Percentiles rank a stretch among this genome's conserved stretches.
Conservation (phyloP, 1,140 invertebrate genomes). For the Brachystomella parvula region DNA sequence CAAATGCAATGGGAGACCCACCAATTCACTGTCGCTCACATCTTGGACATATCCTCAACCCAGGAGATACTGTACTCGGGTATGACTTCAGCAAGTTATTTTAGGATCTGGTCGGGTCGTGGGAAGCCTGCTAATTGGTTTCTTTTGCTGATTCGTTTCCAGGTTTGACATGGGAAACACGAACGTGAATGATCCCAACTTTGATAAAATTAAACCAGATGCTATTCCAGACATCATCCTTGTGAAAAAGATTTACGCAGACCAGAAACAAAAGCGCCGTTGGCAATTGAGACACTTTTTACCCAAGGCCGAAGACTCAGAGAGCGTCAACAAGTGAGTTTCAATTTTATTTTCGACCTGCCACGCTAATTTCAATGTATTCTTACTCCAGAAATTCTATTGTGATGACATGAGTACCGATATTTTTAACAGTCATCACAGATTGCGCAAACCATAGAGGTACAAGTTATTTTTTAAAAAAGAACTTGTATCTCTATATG, state of each 20-base stretch:
- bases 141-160: conserved; percentile 30
- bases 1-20: conserved; percentile 74
- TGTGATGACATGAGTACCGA: no score
- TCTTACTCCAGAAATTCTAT: no score
- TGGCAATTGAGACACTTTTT: conserved; percentile 90
- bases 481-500: no score
- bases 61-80: conserved; percentile 87
- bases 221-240: conserved; percentile 80
- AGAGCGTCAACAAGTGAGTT: conserved; percentile 62
- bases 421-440: no score
- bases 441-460: no score
- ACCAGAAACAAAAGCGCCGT: conserved; percentile 65
- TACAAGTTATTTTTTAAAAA: no score
- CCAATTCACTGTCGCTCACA: conserved; percentile 82
- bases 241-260: conserved; percentile 84
- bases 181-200: conserved; percentile 81
- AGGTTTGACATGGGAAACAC: conserved; percentile 80
- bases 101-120: no score
- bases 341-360: not conserved
- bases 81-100: no score
- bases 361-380: no score
- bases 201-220: conserved; percentile 69
- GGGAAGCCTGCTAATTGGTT: no score
- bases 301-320: conserved; percentile 56
- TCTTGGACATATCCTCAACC: conserved; percentile 84